Evolutionary conservation across 1,140 invertebrate genomes (phyloP).

Genomic region (Argopecten irradians): DNA sequence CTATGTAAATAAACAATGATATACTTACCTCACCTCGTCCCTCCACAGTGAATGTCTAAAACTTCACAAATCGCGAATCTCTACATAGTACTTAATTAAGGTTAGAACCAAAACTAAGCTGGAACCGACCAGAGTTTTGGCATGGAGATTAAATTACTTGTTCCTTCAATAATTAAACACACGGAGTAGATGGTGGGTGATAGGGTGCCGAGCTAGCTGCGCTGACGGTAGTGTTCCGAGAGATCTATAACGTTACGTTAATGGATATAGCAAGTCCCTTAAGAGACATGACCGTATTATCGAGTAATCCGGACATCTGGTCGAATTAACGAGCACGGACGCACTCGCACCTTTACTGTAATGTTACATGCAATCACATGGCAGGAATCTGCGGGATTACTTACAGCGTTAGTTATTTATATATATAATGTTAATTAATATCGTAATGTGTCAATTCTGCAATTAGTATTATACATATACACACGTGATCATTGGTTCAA

Average conservation of each 20-base stretch:
- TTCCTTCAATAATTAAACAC: slow-evolving; percentile 7
- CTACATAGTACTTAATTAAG: no score
- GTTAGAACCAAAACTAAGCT: background rate
- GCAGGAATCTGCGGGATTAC: no score
- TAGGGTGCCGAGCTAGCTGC: background rate
- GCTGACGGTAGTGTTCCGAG: background rate
- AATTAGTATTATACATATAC: no score
- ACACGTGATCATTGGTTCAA: no score
- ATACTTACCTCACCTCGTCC: background rate
- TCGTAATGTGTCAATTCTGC: no score
- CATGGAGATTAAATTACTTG: background rate
- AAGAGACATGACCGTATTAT: background rate
- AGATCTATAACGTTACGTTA: background rate
- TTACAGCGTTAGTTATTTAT: no score
- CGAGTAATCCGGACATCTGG: background rate
- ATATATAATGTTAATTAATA: no score
- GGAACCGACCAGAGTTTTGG: background rate
- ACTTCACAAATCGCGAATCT: background rate
- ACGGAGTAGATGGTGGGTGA: background rate
- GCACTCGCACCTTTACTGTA: no score
- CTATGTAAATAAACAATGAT: no score
- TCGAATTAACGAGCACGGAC: background rate
- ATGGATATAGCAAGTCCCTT: background rate
- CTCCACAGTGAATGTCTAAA: background rate
- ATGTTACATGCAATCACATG: no score